These are phyloP conservation scores for Leucozona laternaria DNA, from an alignment of 2,888 invertebrate species.

Conservation along the genomic window DNA sequence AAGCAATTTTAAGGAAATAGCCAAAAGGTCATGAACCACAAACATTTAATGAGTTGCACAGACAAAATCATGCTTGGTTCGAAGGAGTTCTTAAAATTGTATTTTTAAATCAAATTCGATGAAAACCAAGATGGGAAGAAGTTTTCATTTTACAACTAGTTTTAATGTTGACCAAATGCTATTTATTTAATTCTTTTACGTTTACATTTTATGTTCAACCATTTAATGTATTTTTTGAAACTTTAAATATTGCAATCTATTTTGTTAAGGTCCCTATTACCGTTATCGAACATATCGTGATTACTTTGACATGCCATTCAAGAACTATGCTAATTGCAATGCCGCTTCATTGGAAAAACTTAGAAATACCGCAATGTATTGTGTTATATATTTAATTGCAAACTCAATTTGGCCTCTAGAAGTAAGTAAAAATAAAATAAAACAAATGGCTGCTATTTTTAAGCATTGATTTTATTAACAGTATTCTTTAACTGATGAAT, in stretches of 20 bases:
- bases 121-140: no score
- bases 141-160: no score
- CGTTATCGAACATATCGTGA: conserved; percentile 94
- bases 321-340: conserved; percentile 87
- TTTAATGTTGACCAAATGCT: no score
- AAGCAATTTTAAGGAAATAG: no score
- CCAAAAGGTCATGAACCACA: no score
- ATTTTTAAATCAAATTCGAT: no score
- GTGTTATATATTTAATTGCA: conserved; percentile 87
- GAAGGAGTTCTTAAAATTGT: no score
- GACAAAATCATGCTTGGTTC: no score
- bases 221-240: neutral
- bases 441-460: conserved; percentile 79
- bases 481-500: conserved; percentile 92
- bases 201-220: no score
- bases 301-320: conserved; percentile 88
- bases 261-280: conserved; percentile 93
- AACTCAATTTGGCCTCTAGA: conserved; percentile 90
- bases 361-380: conserved; percentile 87
- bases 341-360: conserved; percentile 87
- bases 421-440: conserved; percentile 85
- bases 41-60: no score
- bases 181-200: no score
- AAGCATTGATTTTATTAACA: conserved; percentile 84
- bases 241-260: neutral